Conservation (phyloP, 2,113 vertebrate genomes). For the Dascyllus trimaculatus region DNA sequence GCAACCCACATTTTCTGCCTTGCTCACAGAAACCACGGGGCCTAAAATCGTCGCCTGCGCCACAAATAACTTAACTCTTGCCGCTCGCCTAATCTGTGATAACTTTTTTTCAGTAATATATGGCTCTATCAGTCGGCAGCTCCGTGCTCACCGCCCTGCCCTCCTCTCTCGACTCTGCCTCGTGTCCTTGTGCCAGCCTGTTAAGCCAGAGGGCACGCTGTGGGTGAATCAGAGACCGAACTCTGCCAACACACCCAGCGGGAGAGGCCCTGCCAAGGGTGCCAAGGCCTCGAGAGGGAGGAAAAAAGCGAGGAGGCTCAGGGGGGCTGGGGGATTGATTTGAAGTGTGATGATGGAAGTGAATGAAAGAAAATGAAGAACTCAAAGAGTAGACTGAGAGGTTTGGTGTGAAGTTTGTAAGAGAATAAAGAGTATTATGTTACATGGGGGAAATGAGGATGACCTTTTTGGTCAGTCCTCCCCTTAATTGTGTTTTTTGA, state of each 20-base stretch:
- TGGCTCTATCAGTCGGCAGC: slow-evolving; percentile 35
- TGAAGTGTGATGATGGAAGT: slow-evolving; percentile 6
- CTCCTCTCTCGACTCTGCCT: slow-evolving; percentile 56
- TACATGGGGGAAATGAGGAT: not conserved
- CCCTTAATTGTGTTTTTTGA: slow-evolving; percentile 4
- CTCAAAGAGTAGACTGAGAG: not conserved
- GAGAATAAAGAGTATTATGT: not conserved
- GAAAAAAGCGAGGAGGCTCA: not conserved
- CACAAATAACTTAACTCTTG: slow-evolving; percentile 41
- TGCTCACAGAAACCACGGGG: slow-evolving; percentile 47
- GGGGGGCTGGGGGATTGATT: not conserved
- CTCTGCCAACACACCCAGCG: slow-evolving; percentile 75
- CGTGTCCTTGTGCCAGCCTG: slow-evolving; percentile 73
- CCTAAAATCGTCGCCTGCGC: slow-evolving; percentile 27
- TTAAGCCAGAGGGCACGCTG: slow-evolving; percentile 80
- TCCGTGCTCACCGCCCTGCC: slow-evolving; percentile 18
- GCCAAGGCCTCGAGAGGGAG: slow-evolving; percentile 75
- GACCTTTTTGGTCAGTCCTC: not conserved
- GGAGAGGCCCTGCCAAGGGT: slow-evolving; percentile 69
- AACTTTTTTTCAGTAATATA: slow-evolving; percentile 48
- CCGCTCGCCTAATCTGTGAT: slow-evolving; percentile 19
- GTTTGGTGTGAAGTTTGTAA: not conserved
- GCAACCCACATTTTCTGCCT: slow-evolving; percentile 46
- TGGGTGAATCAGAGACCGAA: slow-evolving; percentile 70
- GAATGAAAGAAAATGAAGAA: slow-evolving; percentile 14